These are phyloP conservation scores for Anseranas semipalmata DNA, from an alignment of 2,113 vertebrate genomes.

Conservation along the genomic window DNA sequence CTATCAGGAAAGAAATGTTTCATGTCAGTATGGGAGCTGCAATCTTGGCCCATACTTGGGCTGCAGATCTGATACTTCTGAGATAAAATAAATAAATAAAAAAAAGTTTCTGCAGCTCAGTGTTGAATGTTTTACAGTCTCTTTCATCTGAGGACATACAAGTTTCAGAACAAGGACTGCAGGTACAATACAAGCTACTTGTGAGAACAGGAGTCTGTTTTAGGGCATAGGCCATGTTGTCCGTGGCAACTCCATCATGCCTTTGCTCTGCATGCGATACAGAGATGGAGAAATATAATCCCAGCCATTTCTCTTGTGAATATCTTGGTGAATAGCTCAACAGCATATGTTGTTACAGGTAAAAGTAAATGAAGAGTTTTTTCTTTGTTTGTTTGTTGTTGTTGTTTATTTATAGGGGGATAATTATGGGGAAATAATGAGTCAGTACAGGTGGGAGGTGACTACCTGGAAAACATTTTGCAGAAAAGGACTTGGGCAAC, in stretches of 20 bases:
- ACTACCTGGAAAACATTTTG: neutral
- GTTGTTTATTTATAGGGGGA: neutral
- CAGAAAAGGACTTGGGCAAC: neutral
- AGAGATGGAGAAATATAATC: neutral
- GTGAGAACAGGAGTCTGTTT: neutral
- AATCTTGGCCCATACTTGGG: neutral
- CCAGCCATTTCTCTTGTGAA: neutral
- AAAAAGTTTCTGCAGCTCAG: neutral
- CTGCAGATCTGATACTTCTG: neutral
- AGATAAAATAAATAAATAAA: neutral
- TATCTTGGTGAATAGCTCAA: neutral
- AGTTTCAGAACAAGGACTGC: neutral
- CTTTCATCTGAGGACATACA: neutral
- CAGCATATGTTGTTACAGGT: neutral
- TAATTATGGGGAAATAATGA: no score
- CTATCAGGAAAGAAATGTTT: neutral
- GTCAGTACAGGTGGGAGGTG: neutral
- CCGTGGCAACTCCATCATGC: neutral
- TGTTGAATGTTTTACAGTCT: neutral
- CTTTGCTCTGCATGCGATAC: neutral
- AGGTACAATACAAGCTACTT: neutral
- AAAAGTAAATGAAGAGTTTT: neutral
- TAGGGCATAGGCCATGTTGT: rapidly evolving
- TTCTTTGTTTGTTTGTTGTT: neutral
- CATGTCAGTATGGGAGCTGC: neutral